A percentile compares a stretch with the other conserved stretches of the same genome.
Conservation (phyloP, 2,797 vertebrate species). For the Moxostoma hubbsi region DNA sequence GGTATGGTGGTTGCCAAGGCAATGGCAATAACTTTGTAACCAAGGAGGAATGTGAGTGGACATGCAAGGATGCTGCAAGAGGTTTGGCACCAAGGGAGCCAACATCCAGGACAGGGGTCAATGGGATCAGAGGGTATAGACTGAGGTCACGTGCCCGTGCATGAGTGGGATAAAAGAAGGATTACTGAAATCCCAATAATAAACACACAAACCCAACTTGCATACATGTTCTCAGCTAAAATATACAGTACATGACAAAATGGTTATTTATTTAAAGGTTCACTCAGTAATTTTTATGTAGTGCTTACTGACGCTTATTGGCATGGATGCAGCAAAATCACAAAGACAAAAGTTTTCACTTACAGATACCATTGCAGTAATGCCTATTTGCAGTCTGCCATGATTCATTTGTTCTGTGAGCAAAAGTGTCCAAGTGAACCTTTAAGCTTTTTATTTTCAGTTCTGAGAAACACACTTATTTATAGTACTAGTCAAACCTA, state of each 20-base stretch:
- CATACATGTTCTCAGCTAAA: neutral
- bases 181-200: neutral
- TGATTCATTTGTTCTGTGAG: too few species aligned
- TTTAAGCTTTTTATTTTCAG: neutral
- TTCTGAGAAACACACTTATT: neutral
- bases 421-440: too few species aligned
- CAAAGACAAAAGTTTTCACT: too few species aligned
- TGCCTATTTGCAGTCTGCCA: too few species aligned
- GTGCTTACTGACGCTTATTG: neutral
- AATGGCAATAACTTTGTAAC: slow-evolving; percentile 89
- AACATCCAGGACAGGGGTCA: slow-evolving; percentile 46
- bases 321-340: too few species aligned
- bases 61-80: slow-evolving; percentile 66
- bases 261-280: neutral
- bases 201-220: slow-evolving; percentile 19
- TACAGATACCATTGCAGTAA: too few species aligned
- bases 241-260: too few species aligned
- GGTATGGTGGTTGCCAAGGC: slow-evolving; percentile 90
- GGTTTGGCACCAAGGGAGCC: slow-evolving; percentile 36
- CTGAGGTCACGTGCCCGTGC: slow-evolving; percentile 43
- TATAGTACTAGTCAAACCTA: neutral
- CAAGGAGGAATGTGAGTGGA: slow-evolving; percentile 80
- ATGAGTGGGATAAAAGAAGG: slow-evolving; percentile 8
- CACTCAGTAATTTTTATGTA: neutral
- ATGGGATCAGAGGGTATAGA: slow-evolving; percentile 39